phyloP scores from a whole-genome alignment of 2,113 vertebrate genomes.

The mouse (Mus musculus) region GRCm39 chr11:104078001-104078500 shows the following conservation, averaged over 20 bases:
- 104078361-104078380: slow-evolving; percentile 89
- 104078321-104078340: slow-evolving; percentile 63
- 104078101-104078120: slow-evolving; percentile 76
- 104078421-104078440: slow-evolving; percentile 90
- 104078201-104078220: slow-evolving; percentile 72
- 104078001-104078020: slow-evolving; percentile 50
- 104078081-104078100: slow-evolving; percentile 58
- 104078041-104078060: slow-evolving; percentile 69
- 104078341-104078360: slow-evolving; percentile 86
- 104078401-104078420: slow-evolving; percentile 87
- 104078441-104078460: slow-evolving; percentile 89
- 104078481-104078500: slow-evolving; percentile 92
- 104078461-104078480: slow-evolving; percentile 84
- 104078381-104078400: slow-evolving; percentile 91
- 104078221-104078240: slow-evolving; percentile 60
- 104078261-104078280: slow-evolving; percentile 74
- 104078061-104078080: slow-evolving; percentile 76
- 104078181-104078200: slow-evolving; percentile 45
- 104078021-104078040: slow-evolving; percentile 77
- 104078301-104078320: slow-evolving; percentile 79
- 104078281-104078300: slow-evolving; percentile 75
- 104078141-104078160: slow-evolving; percentile 2
- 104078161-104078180: slow-evolving; percentile 18
- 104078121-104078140: slow-evolving; percentile 41
- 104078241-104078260: slow-evolving; percentile 76